phyloP scores from a whole-genome alignment of 2,797 vertebrate genomes.

The Cirrhinus mrigala region DNA sequence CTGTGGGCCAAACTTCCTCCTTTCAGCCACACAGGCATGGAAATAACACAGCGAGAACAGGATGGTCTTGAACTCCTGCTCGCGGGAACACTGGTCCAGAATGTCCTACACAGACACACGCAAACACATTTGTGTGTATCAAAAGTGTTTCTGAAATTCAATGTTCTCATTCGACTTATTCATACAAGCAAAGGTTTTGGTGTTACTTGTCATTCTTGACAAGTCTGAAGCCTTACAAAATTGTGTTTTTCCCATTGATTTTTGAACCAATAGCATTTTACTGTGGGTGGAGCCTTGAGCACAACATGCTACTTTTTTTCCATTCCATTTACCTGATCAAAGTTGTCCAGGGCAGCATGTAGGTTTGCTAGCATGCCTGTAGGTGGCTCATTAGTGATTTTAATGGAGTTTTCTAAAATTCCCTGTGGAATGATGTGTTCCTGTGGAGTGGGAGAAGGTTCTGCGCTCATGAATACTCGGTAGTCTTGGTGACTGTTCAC shows the following conservation, averaged over 20 bases:
- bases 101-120: slow-evolving; percentile 76
- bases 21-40: slow-evolving; percentile 81
- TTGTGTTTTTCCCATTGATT: too few relatives aligned
- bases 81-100: slow-evolving; percentile 83
- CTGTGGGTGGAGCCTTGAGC: neutral
- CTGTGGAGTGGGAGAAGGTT: slow-evolving; percentile 78
- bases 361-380: slow-evolving; percentile 84
- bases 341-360: slow-evolving; percentile 81
- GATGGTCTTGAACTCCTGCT: slow-evolving; percentile 88
- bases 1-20: slow-evolving; percentile 82
- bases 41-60: slow-evolving; percentile 85
- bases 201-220: neutral
- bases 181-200: neutral
- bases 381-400: slow-evolving; percentile 85
- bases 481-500: slow-evolving; percentile 80
- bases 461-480: slow-evolving; percentile 82
- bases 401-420: slow-evolving; percentile 85
- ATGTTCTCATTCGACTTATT: neutral
- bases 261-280: neutral
- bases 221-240: neutral
- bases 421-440: slow-evolving; percentile 83
- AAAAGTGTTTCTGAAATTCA: neutral
- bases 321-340: slow-evolving; percentile 76
- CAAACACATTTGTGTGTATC: neutral
- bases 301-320: neutral